Evolutionary conservation across 2,888 invertebrate genomes (phyloP).

Genomic region (Cyaniris semiargus): DNA sequence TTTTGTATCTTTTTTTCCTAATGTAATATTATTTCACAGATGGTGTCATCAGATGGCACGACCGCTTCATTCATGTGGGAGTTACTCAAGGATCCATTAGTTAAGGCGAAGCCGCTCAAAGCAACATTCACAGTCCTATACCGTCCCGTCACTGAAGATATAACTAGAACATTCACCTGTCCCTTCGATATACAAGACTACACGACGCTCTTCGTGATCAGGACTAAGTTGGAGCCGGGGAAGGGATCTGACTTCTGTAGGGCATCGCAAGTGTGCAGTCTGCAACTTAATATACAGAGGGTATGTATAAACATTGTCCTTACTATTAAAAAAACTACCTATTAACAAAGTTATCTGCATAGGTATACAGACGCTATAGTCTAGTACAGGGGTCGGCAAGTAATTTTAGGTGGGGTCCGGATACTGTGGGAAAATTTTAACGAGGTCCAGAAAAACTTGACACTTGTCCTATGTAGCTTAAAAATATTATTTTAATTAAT

Average conservation of each 20-base stretch:
- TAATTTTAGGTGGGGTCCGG: too few relatives aligned
- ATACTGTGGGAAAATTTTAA: too few relatives aligned
- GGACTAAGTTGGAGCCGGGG: conserved; percentile 88
- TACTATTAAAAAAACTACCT: too few relatives aligned
- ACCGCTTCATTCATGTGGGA: conserved; percentile 93
- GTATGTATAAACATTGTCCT: too few relatives aligned
- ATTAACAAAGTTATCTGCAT: too few relatives aligned
- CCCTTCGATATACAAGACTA: conserved; percentile 91
- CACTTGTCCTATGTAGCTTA: too few relatives aligned
- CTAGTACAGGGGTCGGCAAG: too few relatives aligned
- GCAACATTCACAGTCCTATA: conserved; percentile 68
- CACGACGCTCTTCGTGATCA: conserved; percentile 91
- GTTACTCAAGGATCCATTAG: conserved; percentile 83
- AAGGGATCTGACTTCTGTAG: conserved; percentile 92
- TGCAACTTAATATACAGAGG: conserved; percentile 86
- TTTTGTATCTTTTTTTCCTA: too few relatives aligned
- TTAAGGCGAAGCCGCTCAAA: conserved; percentile 77
- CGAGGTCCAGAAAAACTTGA: too few relatives aligned
- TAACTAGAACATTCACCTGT: conserved; percentile 79
- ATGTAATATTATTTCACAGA: conserved; percentile 58
- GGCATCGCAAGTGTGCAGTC: conserved; percentile 92
- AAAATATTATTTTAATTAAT: too few relatives aligned
- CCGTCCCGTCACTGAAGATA: conserved; percentile 56
- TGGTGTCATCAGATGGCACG: conserved; percentile 85
- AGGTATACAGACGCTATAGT: too few relatives aligned